phyloP scores from a whole-genome alignment of 2,113 vertebrate genomes.

The Ameiurus melas region DNA sequence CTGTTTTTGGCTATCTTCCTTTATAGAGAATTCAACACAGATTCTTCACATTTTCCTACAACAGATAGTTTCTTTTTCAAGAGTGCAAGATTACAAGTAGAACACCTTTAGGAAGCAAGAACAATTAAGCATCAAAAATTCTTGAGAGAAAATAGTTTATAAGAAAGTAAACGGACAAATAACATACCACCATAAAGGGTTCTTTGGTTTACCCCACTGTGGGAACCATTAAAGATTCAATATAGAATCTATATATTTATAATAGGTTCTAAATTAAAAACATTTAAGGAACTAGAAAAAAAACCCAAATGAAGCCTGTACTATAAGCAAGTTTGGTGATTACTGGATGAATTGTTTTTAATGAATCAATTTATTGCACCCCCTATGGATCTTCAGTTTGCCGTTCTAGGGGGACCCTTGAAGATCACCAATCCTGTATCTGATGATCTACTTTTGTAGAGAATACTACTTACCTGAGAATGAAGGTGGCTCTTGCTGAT shows the following conservation, averaged over 20 bases:
- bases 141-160: background rate
- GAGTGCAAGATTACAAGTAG: background rate
- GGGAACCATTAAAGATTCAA: background rate
- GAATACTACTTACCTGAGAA: background rate
- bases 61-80: background rate
- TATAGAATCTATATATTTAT: background rate
- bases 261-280: background rate
- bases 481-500: background rate
- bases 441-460: background rate
- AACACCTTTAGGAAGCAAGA: too few species aligned
- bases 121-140: background rate
- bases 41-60: background rate
- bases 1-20: background rate
- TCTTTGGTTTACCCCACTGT: background rate
- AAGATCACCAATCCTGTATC: background rate
- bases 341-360: background rate
- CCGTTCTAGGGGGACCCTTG: background rate
- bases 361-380: background rate
- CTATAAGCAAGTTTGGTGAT: background rate
- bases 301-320: background rate
- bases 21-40: background rate
- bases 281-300: background rate
- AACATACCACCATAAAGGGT: background rate
- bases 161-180: background rate
- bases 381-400: background rate